A percentile compares a stretch with the other conserved stretches of the same genome.
These are phyloP conservation scores for Eidolon helvum DNA, from an alignment of 2,113 vertebrate species.

Conservation along the genomic window DNA sequence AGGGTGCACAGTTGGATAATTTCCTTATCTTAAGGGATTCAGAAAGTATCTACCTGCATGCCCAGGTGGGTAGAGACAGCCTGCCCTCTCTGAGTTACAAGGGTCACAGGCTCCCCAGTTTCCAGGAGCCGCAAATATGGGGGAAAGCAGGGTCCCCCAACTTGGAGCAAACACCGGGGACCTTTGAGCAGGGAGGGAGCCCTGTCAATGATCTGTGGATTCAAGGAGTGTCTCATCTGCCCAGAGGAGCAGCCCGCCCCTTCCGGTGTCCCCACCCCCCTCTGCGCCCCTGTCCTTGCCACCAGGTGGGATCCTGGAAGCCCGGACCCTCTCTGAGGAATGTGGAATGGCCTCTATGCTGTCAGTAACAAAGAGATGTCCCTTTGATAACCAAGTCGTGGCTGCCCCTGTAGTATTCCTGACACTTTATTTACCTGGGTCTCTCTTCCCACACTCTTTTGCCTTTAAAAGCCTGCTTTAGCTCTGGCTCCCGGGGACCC, in stretches of 20 bases:
- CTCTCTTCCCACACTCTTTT: conserved; percentile 52
- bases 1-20: neutral
- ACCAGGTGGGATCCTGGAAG: neutral
- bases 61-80: neutral
- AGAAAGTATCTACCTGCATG: neutral
- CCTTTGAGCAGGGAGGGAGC: conserved; percentile 72
- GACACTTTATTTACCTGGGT: conserved; percentile 31
- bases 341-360: neutral
- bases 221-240: conserved; percentile 73
- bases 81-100: neutral
- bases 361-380: neutral
- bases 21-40: neutral
- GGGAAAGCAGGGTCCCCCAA: conserved; percentile 34
- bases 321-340: conserved; percentile 25
- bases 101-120: neutral
- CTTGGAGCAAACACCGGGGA: conserved; percentile 31
- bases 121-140: neutral
- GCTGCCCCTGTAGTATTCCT: neutral
- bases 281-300: neutral
- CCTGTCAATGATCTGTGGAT: conserved; percentile 68
- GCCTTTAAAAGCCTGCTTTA: conserved; percentile 54
- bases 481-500: neutral
- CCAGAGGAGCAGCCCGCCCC: neutral
- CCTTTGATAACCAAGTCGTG: neutral
- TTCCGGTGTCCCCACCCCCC: neutral